phyloP scores from a whole-genome alignment of 2,797 vertebrate species.

The Notolabrus celidotus region DNA sequence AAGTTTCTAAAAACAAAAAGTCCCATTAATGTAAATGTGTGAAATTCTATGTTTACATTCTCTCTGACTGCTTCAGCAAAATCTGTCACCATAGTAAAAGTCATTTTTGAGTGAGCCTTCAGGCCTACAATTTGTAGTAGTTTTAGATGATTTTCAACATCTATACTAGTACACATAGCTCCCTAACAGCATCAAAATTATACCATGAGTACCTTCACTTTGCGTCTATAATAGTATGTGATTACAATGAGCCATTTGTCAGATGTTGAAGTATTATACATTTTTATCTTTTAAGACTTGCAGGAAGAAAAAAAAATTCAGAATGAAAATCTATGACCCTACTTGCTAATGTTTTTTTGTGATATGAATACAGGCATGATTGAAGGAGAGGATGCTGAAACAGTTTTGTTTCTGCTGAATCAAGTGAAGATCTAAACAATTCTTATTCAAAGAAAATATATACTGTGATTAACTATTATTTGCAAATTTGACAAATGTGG shows the following conservation, averaged over 20 bases:
- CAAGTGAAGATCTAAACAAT: slow-evolving; percentile 5
- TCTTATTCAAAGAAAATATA: slow-evolving; percentile 23
- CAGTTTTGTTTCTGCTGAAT: neutral
- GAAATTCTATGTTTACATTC: too few species aligned
- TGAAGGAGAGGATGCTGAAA: neutral
- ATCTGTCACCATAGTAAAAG: too few species aligned
- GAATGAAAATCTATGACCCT: too few species aligned
- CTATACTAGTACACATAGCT: neutral
- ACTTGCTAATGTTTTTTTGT: neutral
- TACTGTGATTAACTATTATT: neutral
- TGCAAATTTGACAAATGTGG: slow-evolving; percentile 1
- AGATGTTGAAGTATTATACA: neutral
- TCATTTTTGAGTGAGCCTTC: neutral
- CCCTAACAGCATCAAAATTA: neutral
- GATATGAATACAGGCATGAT: neutral
- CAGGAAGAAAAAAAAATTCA: too few species aligned
- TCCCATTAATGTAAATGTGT: too few species aligned
- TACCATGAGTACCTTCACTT: neutral
- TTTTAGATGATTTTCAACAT: too few species aligned
- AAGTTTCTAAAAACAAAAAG: too few species aligned
- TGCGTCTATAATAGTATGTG: too few species aligned
- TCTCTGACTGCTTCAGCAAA: neutral
- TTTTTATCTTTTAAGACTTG: neutral
- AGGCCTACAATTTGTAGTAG: neutral
- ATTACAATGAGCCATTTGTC: too few species aligned